A percentile compares a stretch with the other conserved stretches of the same genome.
phyloP scores from a whole-genome alignment of 2,888 invertebrate genomes.

The Philereme vetulata region DNA sequence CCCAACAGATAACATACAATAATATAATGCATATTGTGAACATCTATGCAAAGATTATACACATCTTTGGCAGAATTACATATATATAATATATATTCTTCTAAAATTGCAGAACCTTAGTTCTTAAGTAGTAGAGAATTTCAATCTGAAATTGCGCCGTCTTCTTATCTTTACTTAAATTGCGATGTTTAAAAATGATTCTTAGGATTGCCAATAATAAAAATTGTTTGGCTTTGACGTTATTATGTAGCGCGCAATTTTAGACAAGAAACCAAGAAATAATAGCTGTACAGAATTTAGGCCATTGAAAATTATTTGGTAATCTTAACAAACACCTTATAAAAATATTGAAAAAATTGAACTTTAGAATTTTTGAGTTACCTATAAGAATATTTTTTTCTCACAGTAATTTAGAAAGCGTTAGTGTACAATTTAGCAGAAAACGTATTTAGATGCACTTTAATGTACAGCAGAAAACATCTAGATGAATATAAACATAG shows the following conservation, averaged over 20 bases:
- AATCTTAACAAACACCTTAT: too few relatives aligned
- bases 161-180: background rate
- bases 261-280: background rate
- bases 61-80: constrained; percentile 50
- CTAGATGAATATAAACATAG: background rate
- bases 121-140: background rate
- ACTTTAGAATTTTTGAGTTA: background rate
- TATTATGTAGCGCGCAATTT: too few relatives aligned
- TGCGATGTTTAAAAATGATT: too few relatives aligned
- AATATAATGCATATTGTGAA: background rate
- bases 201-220: too few relatives aligned
- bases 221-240: too few relatives aligned
- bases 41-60: constrained; percentile 45
- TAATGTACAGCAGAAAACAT: background rate
- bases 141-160: background rate
- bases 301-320: too few relatives aligned
- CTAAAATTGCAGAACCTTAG: background rate
- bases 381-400: too few relatives aligned
- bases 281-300: too few relatives aligned
- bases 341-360: background rate
- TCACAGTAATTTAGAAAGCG: too few relatives aligned
- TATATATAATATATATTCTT: constrained; percentile 18
- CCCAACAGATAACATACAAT: background rate
- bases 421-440: too few relatives aligned
- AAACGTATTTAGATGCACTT: too few relatives aligned